Evolutionary conservation across 2,113 vertebrate genomes (phyloP), one percentile per base, ranked within the genome.

Genomic region (Spea bombifrons): DNA sequence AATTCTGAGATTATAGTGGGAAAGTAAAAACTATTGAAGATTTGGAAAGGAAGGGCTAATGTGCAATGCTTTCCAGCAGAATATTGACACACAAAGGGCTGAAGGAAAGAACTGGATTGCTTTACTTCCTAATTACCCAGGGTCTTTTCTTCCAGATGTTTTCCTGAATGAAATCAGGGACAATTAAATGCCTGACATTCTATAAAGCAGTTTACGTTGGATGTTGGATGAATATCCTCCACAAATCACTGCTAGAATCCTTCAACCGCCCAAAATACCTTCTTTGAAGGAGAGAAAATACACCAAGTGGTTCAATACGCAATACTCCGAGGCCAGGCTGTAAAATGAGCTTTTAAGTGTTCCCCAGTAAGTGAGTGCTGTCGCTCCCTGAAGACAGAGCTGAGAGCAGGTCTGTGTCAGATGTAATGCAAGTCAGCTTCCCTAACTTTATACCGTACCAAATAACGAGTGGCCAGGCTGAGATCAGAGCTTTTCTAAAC

Each of bases 281-380:
- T 72, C 43, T 15, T 16, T 43, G 30, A 55, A 16, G 8, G 61
- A 10, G 57, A 30, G 71, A 71, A 66, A 52, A 52, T 66, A 66
- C 59, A 13, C 76, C 50, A 46, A 46, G n/a, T n/a, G 15, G 55
- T 17, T 65, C 46, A 9, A 65, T 75, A 49, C 53, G 50, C 46
- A 9, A 65, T 75, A 49, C 53, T 9, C 61, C 63, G 55, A 43
- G 65, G 49, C 44, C 65, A 77, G 12, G 13, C 57, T 71, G 75
- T 78, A 78, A 65, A 52, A 66, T 30, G 69, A 72, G 76, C 47
- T 66, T 71, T 43, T 66, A 66, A 55, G 50, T 66, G 49, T 44
- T 46, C 9, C 46, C 52, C 59, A 65, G 73, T 50, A 66, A 16
- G 15, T 12, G 47, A 45, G 17, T 7, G 9, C 55, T 71, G n/a